Conservation (phyloP, 2,797 vertebrate species). For the Xenopus petersii region DNA sequence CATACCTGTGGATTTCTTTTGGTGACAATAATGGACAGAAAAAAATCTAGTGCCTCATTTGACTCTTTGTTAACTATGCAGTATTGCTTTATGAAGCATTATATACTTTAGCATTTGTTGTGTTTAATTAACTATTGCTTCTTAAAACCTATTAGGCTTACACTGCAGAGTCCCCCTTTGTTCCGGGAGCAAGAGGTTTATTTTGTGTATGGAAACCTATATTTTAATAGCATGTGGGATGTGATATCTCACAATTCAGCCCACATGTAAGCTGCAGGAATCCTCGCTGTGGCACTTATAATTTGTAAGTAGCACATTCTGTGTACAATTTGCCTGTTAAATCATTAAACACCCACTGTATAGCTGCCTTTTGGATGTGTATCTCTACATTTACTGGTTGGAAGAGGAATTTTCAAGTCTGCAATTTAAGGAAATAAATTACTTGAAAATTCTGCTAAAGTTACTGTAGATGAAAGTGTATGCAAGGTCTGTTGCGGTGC, state of each 20-base stretch:
- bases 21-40: no score
- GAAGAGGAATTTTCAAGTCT: no score
- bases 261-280: conserved; percentile 19
- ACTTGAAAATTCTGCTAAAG: no score
- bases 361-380: conserved; percentile 4
- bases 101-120: not conserved
- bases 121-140: conserved; percentile 4
- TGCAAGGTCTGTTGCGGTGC: no score
- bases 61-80: not conserved
- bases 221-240: conserved; percentile 39
- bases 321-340: conserved; percentile 33
- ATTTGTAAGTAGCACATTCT: conserved; percentile 22
- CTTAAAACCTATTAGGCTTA: conserved; percentile 1
- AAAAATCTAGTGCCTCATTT: no score
- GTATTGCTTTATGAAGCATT: not conserved
- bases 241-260: conserved; percentile 31
- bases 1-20: no score
- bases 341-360: conserved; percentile 40
- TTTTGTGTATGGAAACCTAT: conserved; percentile 41
- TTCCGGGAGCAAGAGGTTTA: conserved; percentile 2
- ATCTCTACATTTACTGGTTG: no score
- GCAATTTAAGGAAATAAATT: no score
- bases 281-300: conserved; percentile 20
- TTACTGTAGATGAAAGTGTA: no score
- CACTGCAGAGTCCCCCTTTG: not conserved